Conservation (phyloP, 2,113 vertebrate genomes). For the Platycercus adscitus region DNA sequence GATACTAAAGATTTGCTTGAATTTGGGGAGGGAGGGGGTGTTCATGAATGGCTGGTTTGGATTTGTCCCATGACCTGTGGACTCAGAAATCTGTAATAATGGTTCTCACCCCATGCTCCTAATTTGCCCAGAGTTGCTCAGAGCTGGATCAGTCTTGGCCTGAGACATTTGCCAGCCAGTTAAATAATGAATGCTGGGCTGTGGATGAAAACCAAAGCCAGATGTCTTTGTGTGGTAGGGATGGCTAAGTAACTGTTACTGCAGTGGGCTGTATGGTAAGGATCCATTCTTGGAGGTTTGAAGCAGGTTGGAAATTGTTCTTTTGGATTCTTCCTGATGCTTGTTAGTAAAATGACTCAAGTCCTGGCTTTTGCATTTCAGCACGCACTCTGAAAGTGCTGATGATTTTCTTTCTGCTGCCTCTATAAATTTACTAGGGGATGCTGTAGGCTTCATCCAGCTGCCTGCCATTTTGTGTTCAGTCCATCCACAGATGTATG, state of each 20-base stretch:
- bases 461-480: background rate
- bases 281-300: background rate
- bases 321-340: background rate
- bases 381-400: background rate
- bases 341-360: conserved; percentile 5
- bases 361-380: background rate
- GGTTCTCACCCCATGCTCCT: background rate
- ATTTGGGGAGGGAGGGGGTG: background rate
- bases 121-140: background rate
- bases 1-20: background rate
- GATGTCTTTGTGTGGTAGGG: background rate
- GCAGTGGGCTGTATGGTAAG: background rate
- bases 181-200: background rate
- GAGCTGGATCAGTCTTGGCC: background rate
- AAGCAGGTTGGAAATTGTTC: conserved; percentile 21
- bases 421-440: background rate
- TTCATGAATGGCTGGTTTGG: background rate
- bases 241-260: background rate
- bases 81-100: background rate
- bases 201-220: conserved; percentile 37
- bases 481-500: background rate
- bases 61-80: background rate
- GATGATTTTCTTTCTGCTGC: background rate
- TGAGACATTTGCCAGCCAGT: conserved; percentile 10
- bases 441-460: background rate